Base-by-base conservation (phyloP, 1,140 invertebrate species). In the Sinonovacula constricta region DNA sequence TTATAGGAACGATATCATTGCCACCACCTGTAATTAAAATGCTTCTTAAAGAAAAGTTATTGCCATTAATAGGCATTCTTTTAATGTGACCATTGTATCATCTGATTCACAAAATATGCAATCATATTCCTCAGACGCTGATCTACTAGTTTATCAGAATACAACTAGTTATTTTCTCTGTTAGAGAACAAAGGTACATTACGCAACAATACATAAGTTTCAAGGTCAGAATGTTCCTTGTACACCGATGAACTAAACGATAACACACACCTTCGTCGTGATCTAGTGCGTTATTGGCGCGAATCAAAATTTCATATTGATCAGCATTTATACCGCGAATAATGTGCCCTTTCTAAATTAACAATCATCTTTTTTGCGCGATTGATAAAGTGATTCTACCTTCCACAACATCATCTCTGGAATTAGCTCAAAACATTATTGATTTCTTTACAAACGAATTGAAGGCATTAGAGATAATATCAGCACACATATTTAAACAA, bases 381-480 rank as follows among this genome's bases (percentile, higher is more conserved):
- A 28, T n/a, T 14, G 28, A 53, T 26, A 53, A 77, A 18, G n/a
- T 67, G 7, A 28, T 54, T 26, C 36, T 77, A 22, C 74, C 62
- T 4, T 54, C 60, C 18, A 51, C 15, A 30, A 54, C 12, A 51
- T 53, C 22, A 14, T 56, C 72, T 33, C 36, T 65, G 31, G 60
- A 66, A 53, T 30, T 75, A 22, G 49, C 72, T 36, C 72, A 75
- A 14, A 22, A 54, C 51, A 65, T 75, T 24, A 75, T 60, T 66
- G 72, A 75, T 76, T 76, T 22, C 66, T 76, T 2, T 56, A 75
- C 28, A 75, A 65, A 75, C 36, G n/a, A n/a, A n/a, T 75, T 14
- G 62, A 75, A 3, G 30, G 2, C 7, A 75, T 75, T 12, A 53
- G 72, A 66, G 26, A 2, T 66, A n/a, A 75, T 22, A 75, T 75